Percentiles rank a stretch among this genome's conserved stretches.
Evolutionary conservation across 1,140 invertebrate genomes (phyloP).

Genomic region (Leptonema lineaticorne): DNA sequence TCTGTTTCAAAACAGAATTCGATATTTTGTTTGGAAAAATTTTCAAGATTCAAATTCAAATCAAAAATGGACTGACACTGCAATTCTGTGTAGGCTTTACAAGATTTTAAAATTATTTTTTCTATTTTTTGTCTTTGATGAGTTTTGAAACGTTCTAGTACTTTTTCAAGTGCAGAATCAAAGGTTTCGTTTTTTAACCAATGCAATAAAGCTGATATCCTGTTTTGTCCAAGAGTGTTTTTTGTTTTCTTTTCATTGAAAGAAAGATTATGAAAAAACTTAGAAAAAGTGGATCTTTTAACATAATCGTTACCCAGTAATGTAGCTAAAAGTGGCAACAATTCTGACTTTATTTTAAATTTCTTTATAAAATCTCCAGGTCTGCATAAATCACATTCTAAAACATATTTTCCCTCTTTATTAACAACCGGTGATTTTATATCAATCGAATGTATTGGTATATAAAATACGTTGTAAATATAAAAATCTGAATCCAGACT

Average conservation of each 20-base stretch:
- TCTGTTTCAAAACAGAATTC: conserved; percentile 20
- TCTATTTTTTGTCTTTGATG: conserved; percentile 56
- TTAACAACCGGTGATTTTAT: conserved; percentile 47
- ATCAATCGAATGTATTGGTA: conserved; percentile 72
- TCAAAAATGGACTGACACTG: conserved; percentile 59
- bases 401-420: conserved; percentile 44
- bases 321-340: conserved; percentile 77
- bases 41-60: conserved; percentile 50
- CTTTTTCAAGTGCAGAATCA: conserved; percentile 67
- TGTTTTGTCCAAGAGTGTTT: conserved; percentile 60
- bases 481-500: conserved; percentile 93
- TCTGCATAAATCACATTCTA: conserved; percentile 70
- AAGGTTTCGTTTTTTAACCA: conserved; percentile 73
- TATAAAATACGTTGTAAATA: conserved; percentile 79
- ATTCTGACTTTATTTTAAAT: conserved; percentile 64
- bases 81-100: conserved; percentile 62
- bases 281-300: conserved; percentile 63
- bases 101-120: conserved; percentile 60
- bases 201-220: conserved; percentile 67
- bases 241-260: conserved; percentile 61
- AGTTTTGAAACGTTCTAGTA: conserved; percentile 62
- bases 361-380: conserved; percentile 67
- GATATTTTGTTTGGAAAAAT: conserved; percentile 8
- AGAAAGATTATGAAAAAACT: conserved; percentile 71
- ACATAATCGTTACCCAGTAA: conserved; percentile 88